Evolutionary conservation across 2,888 invertebrate species (phyloP).

Genomic region (Argyresthia goedartella): DNA sequence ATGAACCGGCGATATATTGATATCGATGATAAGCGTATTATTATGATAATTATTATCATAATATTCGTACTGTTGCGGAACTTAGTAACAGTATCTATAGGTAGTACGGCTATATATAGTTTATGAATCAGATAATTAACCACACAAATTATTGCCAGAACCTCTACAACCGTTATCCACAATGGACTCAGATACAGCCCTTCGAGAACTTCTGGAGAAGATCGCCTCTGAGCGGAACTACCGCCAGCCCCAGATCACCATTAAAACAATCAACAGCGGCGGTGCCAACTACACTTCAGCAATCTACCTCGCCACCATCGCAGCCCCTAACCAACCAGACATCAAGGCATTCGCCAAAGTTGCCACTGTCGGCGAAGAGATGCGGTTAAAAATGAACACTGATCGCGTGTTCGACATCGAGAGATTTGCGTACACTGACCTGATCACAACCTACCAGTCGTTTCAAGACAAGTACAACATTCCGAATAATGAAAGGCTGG

Average conservation of each 20-base stretch:
- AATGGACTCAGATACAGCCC: constrained; percentile 22
- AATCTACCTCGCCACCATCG: constrained; percentile 22
- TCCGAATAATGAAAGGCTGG: constrained; percentile 7
- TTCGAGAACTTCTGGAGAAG: constrained; percentile 19
- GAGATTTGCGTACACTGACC: constrained; percentile 2
- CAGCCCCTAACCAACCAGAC: constrained; percentile 16
- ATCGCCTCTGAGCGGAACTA: constrained; percentile 24
- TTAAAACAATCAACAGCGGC: constrained; percentile 23
- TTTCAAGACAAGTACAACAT: constrained; percentile 11
- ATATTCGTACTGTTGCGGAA: too few relatives aligned
- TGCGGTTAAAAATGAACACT: constrained; percentile 20
- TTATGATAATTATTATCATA: too few relatives aligned
- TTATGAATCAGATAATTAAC: too few relatives aligned
- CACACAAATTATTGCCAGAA: too few relatives aligned
- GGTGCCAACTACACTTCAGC: constrained; percentile 38
- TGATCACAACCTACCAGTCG: not conserved
- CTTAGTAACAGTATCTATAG: too few relatives aligned
- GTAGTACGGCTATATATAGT: too few relatives aligned
- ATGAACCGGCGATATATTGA: too few relatives aligned
- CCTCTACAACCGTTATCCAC: not conserved
- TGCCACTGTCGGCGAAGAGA: constrained; percentile 25
- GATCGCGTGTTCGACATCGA: constrained; percentile 8
- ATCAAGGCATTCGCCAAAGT: constrained; percentile 35
- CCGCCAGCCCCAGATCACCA: constrained; percentile 17
- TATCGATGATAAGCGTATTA: too few relatives aligned